These are phyloP conservation scores for Helostoma temminkii DNA, from an alignment of 2,797 vertebrate species.

Conservation along the genomic window DNA sequence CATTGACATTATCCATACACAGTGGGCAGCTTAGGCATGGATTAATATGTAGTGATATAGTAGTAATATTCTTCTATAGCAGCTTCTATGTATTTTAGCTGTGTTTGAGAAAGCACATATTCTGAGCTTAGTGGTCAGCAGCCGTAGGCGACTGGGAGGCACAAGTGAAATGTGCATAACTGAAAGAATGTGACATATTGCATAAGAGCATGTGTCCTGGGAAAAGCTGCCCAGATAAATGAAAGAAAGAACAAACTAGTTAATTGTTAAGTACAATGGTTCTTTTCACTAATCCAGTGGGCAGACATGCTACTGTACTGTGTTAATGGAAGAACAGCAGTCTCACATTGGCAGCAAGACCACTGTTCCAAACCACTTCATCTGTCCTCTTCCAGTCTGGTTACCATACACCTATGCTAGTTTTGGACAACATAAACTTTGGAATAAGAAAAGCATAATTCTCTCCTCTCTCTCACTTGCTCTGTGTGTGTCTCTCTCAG, in stretches of 20 bases:
- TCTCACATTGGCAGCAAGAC: conserved; percentile 68
- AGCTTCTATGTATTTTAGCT: conserved; percentile 45
- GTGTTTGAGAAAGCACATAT: conserved; percentile 50
- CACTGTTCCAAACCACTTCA: conserved; percentile 80
- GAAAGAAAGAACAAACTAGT: conserved; percentile 73
- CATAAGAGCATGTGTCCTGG: conserved; percentile 64
- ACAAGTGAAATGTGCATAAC: conserved; percentile 46
- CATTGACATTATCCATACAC: conserved; percentile 12
- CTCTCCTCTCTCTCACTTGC: conserved; percentile 43
- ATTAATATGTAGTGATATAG: conserved; percentile 36
- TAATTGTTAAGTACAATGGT: conserved; percentile 81
- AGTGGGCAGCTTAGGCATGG: neutral
- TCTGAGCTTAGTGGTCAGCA: conserved; percentile 45
- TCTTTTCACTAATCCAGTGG: conserved; percentile 73
- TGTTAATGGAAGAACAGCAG: conserved; percentile 79
- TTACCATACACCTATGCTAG: conserved; percentile 79
- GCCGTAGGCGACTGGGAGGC: conserved; percentile 36
- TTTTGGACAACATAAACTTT: conserved; percentile 79
- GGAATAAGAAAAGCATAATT: conserved; percentile 75
- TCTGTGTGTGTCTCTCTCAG: conserved; percentile 47
- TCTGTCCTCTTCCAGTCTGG: conserved; percentile 74
- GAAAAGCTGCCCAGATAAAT: conserved; percentile 72
- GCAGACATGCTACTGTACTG: conserved; percentile 74
- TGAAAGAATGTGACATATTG: conserved; percentile 69
- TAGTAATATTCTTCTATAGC: conserved; percentile 46